Evolutionary conservation across 2,888 invertebrate species (phyloP).

Genomic region (Cheilosia vulpina): DNA sequence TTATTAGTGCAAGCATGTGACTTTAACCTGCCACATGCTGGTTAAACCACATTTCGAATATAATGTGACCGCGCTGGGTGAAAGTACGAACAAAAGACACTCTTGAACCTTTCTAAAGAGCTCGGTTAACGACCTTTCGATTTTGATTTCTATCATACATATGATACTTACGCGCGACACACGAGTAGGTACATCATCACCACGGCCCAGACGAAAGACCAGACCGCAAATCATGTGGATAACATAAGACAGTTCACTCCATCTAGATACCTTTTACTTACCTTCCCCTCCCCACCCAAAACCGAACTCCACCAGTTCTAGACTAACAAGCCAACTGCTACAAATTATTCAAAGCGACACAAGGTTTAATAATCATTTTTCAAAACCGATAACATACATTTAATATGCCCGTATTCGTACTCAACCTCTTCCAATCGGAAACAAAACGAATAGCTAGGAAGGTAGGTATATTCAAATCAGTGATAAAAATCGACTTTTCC

Average conservation of each 20-base stretch:
- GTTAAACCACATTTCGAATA: neutral
- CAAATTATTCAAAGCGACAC: too few relatives aligned
- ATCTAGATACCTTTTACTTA: neutral
- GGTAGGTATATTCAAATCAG: too few relatives aligned
- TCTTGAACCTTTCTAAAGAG: slow-evolving; percentile 53
- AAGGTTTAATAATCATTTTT: too few relatives aligned
- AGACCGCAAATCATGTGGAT: slow-evolving; percentile 18
- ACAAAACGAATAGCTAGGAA: neutral
- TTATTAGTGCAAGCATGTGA: neutral
- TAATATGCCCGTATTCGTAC: too few relatives aligned
- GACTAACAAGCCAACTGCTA: too few relatives aligned
- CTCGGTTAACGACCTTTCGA: slow-evolving; percentile 20
- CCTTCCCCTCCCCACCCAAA: neutral
- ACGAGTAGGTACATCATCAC: slow-evolving; percentile 6
- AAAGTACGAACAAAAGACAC: slow-evolving; percentile 38
- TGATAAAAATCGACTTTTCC: too few relatives aligned
- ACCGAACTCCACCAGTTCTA: neutral
- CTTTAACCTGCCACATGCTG: neutral
- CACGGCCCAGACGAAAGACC: too few relatives aligned
- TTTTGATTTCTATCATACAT: slow-evolving; percentile 9
- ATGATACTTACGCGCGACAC: neutral
- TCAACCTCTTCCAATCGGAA: neutral
- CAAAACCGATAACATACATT: too few relatives aligned
- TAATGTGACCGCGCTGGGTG: slow-evolving; percentile 5
- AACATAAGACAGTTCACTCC: neutral